Conservation (phyloP, 1,140 invertebrate species). For the Drosophila willistoni region DNA sequence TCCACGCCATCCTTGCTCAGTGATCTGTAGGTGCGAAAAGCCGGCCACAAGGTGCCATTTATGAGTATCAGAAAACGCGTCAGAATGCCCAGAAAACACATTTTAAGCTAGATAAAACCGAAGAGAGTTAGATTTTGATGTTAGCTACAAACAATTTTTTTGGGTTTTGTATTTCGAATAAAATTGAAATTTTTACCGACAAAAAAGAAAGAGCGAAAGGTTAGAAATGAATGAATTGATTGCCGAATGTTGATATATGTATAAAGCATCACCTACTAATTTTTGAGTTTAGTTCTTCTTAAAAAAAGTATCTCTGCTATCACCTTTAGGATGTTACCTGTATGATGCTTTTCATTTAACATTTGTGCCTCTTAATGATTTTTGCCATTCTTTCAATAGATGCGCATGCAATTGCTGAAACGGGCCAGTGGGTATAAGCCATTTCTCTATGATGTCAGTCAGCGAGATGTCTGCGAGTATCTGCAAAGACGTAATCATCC, state of each 20-base stretch:
- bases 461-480: constrained; percentile 64
- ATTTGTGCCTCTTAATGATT: no score
- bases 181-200: neutral
- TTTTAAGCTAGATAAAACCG: neutral
- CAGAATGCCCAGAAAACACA: constrained; percentile 39
- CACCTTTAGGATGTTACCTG: no score
- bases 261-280: neutral
- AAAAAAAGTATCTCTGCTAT: no score
- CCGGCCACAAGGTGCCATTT: constrained; percentile 53
- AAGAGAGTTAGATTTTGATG: neutral
- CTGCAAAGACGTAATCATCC: constrained; percentile 72
- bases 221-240: neutral
- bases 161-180: neutral
- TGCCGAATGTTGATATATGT: no score
- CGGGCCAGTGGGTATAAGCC: constrained; percentile 73
- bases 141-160: neutral
- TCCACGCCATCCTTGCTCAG: constrained; percentile 24
- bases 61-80: constrained; percentile 48
- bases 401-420: constrained; percentile 68
- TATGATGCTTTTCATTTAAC: no score
- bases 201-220: neutral
- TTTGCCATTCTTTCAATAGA: constrained; percentile 28
- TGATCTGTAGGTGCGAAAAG: constrained; percentile 49
- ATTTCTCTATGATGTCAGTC: constrained; percentile 63
- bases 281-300: no score